These are phyloP conservation scores for Decapterus maruadsi DNA, from an alignment of 2,797 vertebrate species.

Conservation along the genomic window DNA sequence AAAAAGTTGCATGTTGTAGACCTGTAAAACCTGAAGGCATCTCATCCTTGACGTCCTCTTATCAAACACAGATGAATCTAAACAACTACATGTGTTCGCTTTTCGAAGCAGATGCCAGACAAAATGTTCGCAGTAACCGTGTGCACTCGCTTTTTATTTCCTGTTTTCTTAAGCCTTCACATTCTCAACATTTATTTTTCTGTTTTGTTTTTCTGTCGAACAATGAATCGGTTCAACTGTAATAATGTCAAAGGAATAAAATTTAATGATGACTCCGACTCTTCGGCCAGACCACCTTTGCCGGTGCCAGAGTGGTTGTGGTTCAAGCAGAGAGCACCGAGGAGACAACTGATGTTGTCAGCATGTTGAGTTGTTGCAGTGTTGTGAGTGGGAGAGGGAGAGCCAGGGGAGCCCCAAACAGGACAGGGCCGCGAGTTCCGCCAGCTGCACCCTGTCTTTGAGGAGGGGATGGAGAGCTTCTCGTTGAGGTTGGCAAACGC, in stretches of 20 bases:
- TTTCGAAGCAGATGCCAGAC: conserved; percentile 14
- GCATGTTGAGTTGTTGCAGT: conserved; percentile 79
- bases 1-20: not conserved
- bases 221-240: conserved; percentile 44
- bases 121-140: not conserved
- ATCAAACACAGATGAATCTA: conserved; percentile 40
- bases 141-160: not conserved
- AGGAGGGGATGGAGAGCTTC: conserved; percentile 91
- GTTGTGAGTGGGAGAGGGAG: conserved; percentile 74
- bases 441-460: conserved; percentile 97
- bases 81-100: conserved; percentile 41
- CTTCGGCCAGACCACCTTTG: conserved; percentile 51
- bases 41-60: not conserved
- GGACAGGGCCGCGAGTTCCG: conserved; percentile 89
- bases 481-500: conserved; percentile 97
- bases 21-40: not conserved
- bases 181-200: conserved; percentile 23
- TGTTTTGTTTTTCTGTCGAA: conserved; percentile 24
- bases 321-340: conserved; percentile 73
- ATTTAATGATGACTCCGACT: conserved; percentile 51
- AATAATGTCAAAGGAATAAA: conserved; percentile 59
- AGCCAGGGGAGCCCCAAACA: conserved; percentile 81
- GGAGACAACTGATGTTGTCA: conserved; percentile 87
- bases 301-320: conserved; percentile 72
- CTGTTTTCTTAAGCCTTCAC: not conserved